Evolutionary conservation across 2,113 vertebrate species (phyloP), one percentile per base, ranked within the genome.

Genomic region (Todiramphus chloris): DNA sequence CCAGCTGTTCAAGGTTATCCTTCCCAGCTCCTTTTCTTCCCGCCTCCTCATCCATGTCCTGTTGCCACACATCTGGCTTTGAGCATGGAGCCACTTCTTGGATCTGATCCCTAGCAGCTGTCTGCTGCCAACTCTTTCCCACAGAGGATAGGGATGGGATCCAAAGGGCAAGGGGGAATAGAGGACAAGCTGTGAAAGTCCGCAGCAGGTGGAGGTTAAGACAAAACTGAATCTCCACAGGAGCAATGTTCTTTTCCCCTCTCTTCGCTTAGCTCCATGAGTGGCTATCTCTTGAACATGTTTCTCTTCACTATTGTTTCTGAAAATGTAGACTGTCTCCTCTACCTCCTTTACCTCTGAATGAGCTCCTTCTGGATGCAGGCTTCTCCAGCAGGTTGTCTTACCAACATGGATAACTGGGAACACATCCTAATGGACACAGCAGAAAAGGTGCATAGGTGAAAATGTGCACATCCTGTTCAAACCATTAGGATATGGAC

Each of bases 51-150:
- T 79, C 89, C 78, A 94, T 0, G 0, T 79, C 85, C 78, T 83
- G 39, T 50, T 94, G 91, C 95, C 94, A 96, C 93, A 96, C 96
- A 96, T 96, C 95, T 96, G 94, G 96, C 93, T 95, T 95, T 87
- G 44, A 91, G 91, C 58, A 96, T 82, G 91, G 89, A 93, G 83
- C 96, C 89, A 91, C 89, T 96, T 94, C 87, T 97, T 96, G 96
- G 93, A 95, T 89, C 59, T 58, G 89, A 92, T 92, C 67, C 89
- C 83, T 72, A 72, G 87, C 93, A 96, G 94, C 91, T 96, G 93
- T 92, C 77, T 95, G 87, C 87, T 96, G 93, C 95, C 95, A 95
- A 66, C 0, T 1, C 46, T 94, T 97, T 95, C 94, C 94, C 94
- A 96, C 83, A 96, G 91, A 95, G 87, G 44, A 87, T 3, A 92